These are phyloP conservation scores for Epinephelus fuscoguttatus DNA, from an alignment of 2,113 vertebrate genomes.

Conservation along the genomic window DNA sequence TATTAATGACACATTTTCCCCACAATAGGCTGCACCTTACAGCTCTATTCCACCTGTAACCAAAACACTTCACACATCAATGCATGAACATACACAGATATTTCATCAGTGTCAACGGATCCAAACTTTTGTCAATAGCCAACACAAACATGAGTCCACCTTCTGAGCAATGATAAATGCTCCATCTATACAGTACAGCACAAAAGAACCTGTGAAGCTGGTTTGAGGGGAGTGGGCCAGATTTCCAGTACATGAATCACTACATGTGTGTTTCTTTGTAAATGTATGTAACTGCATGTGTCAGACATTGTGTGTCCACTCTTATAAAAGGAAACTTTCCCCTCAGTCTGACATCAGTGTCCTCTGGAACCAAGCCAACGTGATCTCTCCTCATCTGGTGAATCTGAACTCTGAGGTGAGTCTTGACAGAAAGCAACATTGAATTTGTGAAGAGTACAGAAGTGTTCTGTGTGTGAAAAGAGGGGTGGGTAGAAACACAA, in stretches of 20 bases:
- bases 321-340: slow-evolving; percentile 52
- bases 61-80: neutral
- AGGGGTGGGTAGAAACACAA: neutral
- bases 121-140: too few species aligned
- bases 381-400: slow-evolving; percentile 30
- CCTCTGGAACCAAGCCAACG: slow-evolving; percentile 19
- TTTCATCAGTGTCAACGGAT: neutral
- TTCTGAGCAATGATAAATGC: too few species aligned
- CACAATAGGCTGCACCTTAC: neutral
- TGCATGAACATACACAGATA: neutral
- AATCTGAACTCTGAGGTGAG: slow-evolving; percentile 51
- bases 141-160: too few species aligned
- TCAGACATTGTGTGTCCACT: neutral
- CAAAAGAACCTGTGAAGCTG: neutral
- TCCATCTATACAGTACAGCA: too few species aligned
- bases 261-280: neutral
- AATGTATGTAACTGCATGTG: neutral
- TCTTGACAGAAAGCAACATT: neutral
- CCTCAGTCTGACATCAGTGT: slow-evolving; percentile 33
- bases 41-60: neutral
- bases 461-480: neutral
- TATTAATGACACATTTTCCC: neutral
- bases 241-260: neutral
- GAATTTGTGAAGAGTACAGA: too few species aligned
- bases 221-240: neutral